Base-by-base conservation (phyloP, 2,888 invertebrate genomes). In the Drosophila quinaria region DNA sequence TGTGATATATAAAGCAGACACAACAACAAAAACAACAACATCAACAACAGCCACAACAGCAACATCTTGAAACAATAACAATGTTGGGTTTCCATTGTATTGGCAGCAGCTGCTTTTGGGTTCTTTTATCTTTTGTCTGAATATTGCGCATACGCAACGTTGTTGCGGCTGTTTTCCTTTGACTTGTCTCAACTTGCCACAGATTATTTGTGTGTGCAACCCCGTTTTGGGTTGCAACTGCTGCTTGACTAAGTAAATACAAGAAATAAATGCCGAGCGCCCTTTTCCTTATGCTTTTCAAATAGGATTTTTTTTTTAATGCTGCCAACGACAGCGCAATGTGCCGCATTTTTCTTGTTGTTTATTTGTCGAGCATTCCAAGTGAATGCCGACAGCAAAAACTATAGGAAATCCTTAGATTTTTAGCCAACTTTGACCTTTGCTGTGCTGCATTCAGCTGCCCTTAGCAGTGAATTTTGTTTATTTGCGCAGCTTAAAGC, bases 61-160 rank as follows among this genome's bases (percentile, higher is more conserved):
- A 63, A 39, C 44, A 35, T 33, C 8, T 56, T 17, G 17, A 17
- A 47, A 55, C 47, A 58, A 56, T 55, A 60, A 37, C 41, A 78
- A 55, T 67, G 56, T 63, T 37, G 35, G 22, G 54, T 61, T 54
- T 50, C 25, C 46, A 64, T 70, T 71, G 67, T 61, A 74, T 78
- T 78, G 65, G 70, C 56, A 54, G 78, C 63, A 58, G 31, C 65
- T 56, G 51, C 50, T 69, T 50, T 63, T 13, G 33, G 19, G 10
- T 46, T 10, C 29, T 8, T 29, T 66, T 47, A 31, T 29, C 39
- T 49, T 33, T 54, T 76, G 68, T 58, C 42, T 42, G 69, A 66
- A 83, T 74, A 87, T 83, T 71, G 76, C 87, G 85, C 70, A 82
- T 84, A 84, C 82, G 82, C 78, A 75, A 46, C 81, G 85, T 81